Conservation (phyloP, 2,888 invertebrate genomes). For the Oxyteleia sp. region DNA sequence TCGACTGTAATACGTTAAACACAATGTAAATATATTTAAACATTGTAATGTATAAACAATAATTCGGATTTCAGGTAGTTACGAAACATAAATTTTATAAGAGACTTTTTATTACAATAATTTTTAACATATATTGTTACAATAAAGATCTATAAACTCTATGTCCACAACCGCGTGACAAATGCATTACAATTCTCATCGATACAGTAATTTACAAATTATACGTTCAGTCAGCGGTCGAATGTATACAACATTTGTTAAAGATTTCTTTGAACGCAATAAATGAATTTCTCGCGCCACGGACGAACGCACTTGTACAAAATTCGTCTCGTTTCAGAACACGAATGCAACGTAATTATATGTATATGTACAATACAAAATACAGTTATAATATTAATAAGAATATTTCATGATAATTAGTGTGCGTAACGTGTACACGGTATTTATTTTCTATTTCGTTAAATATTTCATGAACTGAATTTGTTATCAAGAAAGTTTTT, state of each 20-base stretch:
- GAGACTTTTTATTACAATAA: slow-evolving; percentile 85
- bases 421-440: slow-evolving; percentile 82
- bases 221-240: slow-evolving; percentile 66
- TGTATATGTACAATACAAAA: slow-evolving; percentile 68
- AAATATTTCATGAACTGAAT: slow-evolving; percentile 63
- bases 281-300: slow-evolving; percentile 52
- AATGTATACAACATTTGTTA: slow-evolving; percentile 69
- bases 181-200: slow-evolving; percentile 80
- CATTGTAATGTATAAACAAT: background rate
- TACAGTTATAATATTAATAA: slow-evolving; percentile 62
- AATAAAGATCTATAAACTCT: slow-evolving; percentile 86
- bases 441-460: slow-evolving; percentile 75
- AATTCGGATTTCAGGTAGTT: background rate
- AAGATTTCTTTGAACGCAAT: slow-evolving; percentile 63
- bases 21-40: no score
- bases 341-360: slow-evolving; percentile 49
- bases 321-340: slow-evolving; percentile 36
- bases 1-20: no score
- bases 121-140: slow-evolving; percentile 85
- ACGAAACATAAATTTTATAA: slow-evolving; percentile 7
- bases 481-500: slow-evolving; percentile 33
- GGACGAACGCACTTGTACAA: slow-evolving; percentile 56
- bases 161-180: slow-evolving; percentile 85
- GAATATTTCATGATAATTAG: slow-evolving; percentile 80
- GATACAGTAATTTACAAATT: slow-evolving; percentile 77